A percentile compares a stretch with the other conserved stretches of the same genome.
phyloP scores from a whole-genome alignment of 2,113 vertebrate genomes.

The Malaclemys terrapin region DNA sequence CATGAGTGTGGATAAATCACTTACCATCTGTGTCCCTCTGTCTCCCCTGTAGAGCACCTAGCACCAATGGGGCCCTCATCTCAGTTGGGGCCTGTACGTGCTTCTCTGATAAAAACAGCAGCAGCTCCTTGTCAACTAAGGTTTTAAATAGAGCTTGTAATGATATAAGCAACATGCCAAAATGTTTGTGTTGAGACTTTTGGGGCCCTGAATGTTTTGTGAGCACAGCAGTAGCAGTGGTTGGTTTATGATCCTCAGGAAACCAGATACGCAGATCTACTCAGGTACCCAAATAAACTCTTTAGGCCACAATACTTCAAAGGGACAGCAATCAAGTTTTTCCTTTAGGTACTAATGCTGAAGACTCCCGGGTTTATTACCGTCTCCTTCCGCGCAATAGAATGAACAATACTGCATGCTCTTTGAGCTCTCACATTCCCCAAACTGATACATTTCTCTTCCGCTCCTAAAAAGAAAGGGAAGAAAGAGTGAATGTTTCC shows the following conservation, averaged over 20 bases:
- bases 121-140: neutral
- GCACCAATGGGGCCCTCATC: neutral
- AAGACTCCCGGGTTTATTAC: neutral
- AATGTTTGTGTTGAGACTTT: neutral
- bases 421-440: neutral
- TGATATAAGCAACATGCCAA: neutral
- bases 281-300: neutral
- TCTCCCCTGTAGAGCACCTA: neutral
- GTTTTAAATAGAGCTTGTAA: neutral
- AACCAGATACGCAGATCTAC: neutral
- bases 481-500: neutral
- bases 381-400: neutral
- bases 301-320: neutral
- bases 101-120: neutral
- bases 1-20: neutral
- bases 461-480: neutral
- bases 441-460: neutral
- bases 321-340: neutral
- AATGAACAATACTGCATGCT: neutral
- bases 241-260: neutral
- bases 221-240: neutral
- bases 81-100: too few species aligned
- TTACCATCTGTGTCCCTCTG: neutral
- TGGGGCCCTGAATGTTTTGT: neutral
- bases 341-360: neutral